phyloP scores from a whole-genome alignment of 1,140 invertebrate species.

The Galendromus occidentalis region DNA sequence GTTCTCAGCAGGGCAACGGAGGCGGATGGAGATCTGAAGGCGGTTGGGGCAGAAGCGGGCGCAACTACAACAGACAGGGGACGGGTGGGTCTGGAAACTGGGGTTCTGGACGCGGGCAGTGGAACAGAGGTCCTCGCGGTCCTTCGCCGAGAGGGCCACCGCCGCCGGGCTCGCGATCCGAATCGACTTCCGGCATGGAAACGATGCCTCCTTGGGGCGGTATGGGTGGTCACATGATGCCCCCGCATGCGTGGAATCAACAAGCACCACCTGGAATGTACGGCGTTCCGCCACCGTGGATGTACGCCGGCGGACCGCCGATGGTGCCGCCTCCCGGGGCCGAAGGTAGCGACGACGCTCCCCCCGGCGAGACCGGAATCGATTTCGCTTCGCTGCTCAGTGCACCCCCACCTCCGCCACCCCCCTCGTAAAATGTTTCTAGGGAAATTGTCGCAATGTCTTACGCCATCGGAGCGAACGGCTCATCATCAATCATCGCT shows the following conservation, averaged over 20 bases:
- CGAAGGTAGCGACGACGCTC: neutral
- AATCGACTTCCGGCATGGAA: neutral
- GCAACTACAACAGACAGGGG: neutral
- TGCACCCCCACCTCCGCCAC: slow-evolving; percentile 4
- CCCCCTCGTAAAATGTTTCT: neutral
- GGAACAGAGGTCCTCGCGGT: neutral
- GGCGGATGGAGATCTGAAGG: neutral
- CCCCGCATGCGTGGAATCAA: slow-evolving; percentile 5
- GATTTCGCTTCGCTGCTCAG: slow-evolving; percentile 1
- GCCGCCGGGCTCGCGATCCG: neutral
- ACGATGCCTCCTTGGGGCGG: neutral
- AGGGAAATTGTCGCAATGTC: too few relatives aligned
- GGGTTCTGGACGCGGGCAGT: neutral
- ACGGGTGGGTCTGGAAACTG: neutral
- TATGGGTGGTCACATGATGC: neutral
- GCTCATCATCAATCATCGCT: too few relatives aligned
- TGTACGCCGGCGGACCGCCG: neutral
- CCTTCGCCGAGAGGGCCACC: neutral
- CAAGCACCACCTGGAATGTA: neutral
- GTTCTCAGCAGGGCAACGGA: neutral
- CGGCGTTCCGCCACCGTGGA: neutral
- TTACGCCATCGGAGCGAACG: too few relatives aligned
- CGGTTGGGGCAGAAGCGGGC: neutral
- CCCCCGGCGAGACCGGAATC: neutral
- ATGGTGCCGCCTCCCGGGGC: neutral